Evolutionary conservation across 2,888 invertebrate species (phyloP).

Genomic region (Escarpia spicata): DNA sequence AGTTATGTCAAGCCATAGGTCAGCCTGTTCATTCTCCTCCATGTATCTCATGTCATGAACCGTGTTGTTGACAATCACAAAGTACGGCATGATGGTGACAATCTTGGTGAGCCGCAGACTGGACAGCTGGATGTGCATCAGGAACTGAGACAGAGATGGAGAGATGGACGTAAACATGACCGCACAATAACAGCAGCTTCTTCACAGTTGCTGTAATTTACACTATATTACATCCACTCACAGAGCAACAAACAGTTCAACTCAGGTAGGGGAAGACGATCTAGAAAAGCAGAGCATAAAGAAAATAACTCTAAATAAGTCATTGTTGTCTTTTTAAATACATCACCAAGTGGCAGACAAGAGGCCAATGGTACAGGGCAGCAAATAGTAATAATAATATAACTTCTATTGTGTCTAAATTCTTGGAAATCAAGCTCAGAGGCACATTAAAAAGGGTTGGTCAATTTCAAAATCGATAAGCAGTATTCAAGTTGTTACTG

Average conservation of each 20-base stretch:
- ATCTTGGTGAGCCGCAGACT: slow-evolving; percentile 81
- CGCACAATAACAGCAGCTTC: background rate
- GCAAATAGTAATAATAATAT: too few species aligned
- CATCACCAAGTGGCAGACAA: too few species aligned
- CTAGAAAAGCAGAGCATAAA: too few species aligned
- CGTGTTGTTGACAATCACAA: slow-evolving; percentile 76
- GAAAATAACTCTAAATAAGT: too few species aligned
- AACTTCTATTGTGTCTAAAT: too few species aligned
- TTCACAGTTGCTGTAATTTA: background rate
- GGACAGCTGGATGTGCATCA: slow-evolving; percentile 77
- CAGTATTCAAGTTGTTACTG: too few species aligned
- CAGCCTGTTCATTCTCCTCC: slow-evolving; percentile 86
- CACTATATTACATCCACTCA: background rate
- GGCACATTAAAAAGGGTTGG: too few species aligned
- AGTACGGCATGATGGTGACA: slow-evolving; percentile 81
- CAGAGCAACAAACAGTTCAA: background rate
- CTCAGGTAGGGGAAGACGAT: too few species aligned
- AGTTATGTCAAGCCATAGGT: slow-evolving; percentile 82
- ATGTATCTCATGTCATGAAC: slow-evolving; percentile 75
- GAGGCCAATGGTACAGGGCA: too few species aligned
- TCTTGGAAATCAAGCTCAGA: too few species aligned
- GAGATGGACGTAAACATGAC: background rate
- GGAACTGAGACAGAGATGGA: slow-evolving; percentile 66
- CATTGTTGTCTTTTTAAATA: too few species aligned
- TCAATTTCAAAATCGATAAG: too few species aligned